Conservation (phyloP, 1,140 invertebrate species). For the Ectropis grisescens region DNA sequence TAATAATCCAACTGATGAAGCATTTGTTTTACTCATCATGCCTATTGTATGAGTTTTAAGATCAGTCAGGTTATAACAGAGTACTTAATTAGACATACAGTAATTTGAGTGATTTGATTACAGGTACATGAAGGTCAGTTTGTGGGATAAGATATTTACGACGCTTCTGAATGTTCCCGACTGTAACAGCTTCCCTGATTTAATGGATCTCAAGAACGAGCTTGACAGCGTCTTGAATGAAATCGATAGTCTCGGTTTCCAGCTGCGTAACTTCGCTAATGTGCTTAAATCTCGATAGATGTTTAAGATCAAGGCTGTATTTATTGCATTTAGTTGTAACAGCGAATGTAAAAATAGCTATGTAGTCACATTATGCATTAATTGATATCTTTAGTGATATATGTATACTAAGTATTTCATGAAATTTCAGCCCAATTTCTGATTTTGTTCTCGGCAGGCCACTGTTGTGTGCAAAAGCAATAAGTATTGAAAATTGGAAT, state of each 20-base stretch:
- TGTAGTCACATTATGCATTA: constrained; percentile 30
- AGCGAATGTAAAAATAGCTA: constrained; percentile 52
- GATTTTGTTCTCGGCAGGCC: constrained; percentile 21
- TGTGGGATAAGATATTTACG: constrained; percentile 78
- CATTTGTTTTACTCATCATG: no score
- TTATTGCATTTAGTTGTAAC: constrained; percentile 65
- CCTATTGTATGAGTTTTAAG: no score
- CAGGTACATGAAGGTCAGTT: constrained; percentile 75
- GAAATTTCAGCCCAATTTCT: no score
- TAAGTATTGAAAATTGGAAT: constrained; percentile 35
- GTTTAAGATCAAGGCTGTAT: constrained; percentile 35
- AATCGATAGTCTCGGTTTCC: constrained; percentile 58
- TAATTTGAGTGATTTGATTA: no score
- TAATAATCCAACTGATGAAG: no score
- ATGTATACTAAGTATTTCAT: no score
- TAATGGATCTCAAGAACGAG: constrained; percentile 73
- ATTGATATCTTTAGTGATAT: constrained; percentile 29
- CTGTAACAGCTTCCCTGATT: constrained; percentile 76
- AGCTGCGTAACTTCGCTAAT: constrained; percentile 62
- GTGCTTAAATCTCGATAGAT: constrained; percentile 69
- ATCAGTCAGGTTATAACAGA: no score
- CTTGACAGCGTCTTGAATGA: constrained; percentile 72
- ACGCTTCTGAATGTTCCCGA: constrained; percentile 79
- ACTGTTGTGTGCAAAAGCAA: constrained; percentile 24
- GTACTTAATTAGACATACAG: no score